These are phyloP conservation scores for Caenorhabditis panamensis DNA, from an alignment of 2,888 invertebrate species.

Conservation along the genomic window DNA sequence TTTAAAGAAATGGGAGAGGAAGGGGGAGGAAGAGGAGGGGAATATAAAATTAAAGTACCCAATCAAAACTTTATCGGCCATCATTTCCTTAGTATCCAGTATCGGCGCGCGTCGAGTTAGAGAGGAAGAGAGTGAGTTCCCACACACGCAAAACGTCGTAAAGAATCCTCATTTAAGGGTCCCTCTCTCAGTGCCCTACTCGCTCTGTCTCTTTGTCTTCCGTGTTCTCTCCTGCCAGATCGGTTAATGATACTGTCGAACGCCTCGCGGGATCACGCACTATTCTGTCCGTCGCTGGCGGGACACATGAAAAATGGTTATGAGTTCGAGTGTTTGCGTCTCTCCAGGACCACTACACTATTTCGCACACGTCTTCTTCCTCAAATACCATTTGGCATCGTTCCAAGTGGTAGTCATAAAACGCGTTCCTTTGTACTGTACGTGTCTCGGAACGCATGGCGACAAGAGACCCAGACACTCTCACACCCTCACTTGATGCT, in stretches of 20 bases:
- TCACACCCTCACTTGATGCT: slow-evolving; percentile 45
- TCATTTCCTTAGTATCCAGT: slow-evolving; percentile 54
- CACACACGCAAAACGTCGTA: slow-evolving; percentile 30
- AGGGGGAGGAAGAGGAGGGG: slow-evolving; percentile 19
- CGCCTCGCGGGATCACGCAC: slow-evolving; percentile 18
- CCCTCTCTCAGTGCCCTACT: slow-evolving; percentile 4
- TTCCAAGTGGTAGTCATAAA: slow-evolving; percentile 44
- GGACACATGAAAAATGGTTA: slow-evolving; percentile 34
- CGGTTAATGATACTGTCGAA: slow-evolving; percentile 39
- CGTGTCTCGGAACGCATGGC: slow-evolving; percentile 1
- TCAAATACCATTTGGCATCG: slow-evolving; percentile 45
- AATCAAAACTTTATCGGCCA: slow-evolving; percentile 62
- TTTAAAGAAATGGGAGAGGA: slow-evolving; percentile 34
- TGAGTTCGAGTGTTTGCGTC: slow-evolving; percentile 40
- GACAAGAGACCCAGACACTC: slow-evolving; percentile 24
- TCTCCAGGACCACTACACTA: slow-evolving; percentile 7
- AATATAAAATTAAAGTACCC: slow-evolving; percentile 63
- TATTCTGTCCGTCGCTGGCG: slow-evolving; percentile 11
- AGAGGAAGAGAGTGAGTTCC: slow-evolving; percentile 24
- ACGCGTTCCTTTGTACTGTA: slow-evolving; percentile 39
- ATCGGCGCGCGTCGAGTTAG: slow-evolving; percentile 19
- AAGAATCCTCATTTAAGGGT: slow-evolving; percentile 37
- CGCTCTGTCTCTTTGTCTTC: slow-evolving; percentile 30
- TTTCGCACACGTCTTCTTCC: slow-evolving; percentile 1
- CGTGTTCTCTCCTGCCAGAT: slow-evolving; percentile 1